Percentiles rank a stretch among this genome's conserved stretches.
Evolutionary conservation across 2,113 vertebrate genomes (phyloP).

Genomic region (Caranx melampygus): DNA sequence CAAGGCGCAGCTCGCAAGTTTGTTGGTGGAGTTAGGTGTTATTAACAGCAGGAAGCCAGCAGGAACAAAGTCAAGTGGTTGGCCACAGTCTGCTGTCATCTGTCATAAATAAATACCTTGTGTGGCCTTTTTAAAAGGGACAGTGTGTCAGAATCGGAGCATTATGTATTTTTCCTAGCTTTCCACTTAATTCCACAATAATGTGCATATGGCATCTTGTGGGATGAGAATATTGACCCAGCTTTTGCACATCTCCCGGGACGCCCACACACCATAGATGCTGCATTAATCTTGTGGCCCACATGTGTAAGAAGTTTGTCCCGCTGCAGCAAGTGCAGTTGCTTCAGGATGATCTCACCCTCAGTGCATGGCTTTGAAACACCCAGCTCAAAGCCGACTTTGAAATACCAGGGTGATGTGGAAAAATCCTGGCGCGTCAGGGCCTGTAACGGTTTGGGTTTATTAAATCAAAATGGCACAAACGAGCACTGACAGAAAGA

Average conservation of each 20-base stretch:
- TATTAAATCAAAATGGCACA: slow-evolving; percentile 26
- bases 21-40: slow-evolving; percentile 16
- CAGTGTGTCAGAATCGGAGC: slow-evolving; percentile 4
- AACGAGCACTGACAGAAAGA: slow-evolving; percentile 22
- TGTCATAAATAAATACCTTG: slow-evolving; percentile 36
- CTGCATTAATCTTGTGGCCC: slow-evolving; percentile 66
- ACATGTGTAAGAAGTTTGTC: slow-evolving; percentile 65
- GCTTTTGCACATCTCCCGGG: slow-evolving; percentile 45
- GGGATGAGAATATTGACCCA: slow-evolving; percentile 66
- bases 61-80: slow-evolving; percentile 38
- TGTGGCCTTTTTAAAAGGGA: slow-evolving; percentile 23
- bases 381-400: slow-evolving; percentile 14
- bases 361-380: slow-evolving; percentile 46
- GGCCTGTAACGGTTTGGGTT: slow-evolving; percentile 29
- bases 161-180: background rate
- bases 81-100: slow-evolving; percentile 37
- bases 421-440: slow-evolving; percentile 46
- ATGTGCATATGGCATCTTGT: slow-evolving; percentile 50
- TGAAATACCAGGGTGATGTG: slow-evolving; percentile 46
- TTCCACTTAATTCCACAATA: background rate
- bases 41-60: slow-evolving; percentile 49
- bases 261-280: slow-evolving; percentile 55
- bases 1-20: background rate
- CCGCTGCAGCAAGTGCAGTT: slow-evolving; percentile 19
- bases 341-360: slow-evolving; percentile 64